These are phyloP conservation scores for Linnaemya vulpina DNA, from an alignment of 2,888 invertebrate species.

Conservation along the genomic window DNA sequence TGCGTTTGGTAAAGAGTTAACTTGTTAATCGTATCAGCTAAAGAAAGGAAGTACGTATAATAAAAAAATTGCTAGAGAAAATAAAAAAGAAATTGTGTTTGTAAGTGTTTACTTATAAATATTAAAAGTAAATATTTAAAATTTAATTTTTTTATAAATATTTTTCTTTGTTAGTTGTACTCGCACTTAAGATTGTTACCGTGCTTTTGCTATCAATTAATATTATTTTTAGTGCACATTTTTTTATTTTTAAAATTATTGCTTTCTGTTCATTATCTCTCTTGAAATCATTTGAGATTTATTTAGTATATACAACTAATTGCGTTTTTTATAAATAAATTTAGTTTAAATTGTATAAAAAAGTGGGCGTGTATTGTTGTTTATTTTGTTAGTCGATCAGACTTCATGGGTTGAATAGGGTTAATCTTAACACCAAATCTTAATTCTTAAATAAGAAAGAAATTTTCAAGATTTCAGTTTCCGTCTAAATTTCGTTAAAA, in stretches of 20 bases:
- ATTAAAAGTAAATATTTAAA: conserved; percentile 8
- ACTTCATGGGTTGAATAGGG: too few relatives aligned
- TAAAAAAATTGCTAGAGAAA: conserved; percentile 1
- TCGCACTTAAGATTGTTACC: conserved; percentile 3
- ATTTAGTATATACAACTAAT: background rate
- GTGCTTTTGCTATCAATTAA: background rate
- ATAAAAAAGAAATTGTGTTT: background rate
- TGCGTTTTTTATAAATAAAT: background rate
- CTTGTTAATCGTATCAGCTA: background rate
- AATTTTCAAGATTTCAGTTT: too few relatives aligned
- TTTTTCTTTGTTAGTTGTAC: conserved; percentile 32
- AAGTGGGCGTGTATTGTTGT: background rate
- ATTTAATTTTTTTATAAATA: background rate
- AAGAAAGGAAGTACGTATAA: background rate
- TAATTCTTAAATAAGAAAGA: too few relatives aligned
- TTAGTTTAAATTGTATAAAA: background rate
- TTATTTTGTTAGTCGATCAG: too few relatives aligned
- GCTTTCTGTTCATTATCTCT: background rate
- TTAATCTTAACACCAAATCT: too few relatives aligned
- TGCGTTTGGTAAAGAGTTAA: background rate
- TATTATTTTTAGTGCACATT: background rate
- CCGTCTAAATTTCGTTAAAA: too few relatives aligned
- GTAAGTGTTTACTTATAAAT: background rate
- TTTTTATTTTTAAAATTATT: background rate
- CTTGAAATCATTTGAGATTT: background rate